Percentiles rank a stretch among this genome's conserved stretches.
phyloP scores from a whole-genome alignment of 2,113 vertebrate genomes.

The Festucalex cinctus region DNA sequence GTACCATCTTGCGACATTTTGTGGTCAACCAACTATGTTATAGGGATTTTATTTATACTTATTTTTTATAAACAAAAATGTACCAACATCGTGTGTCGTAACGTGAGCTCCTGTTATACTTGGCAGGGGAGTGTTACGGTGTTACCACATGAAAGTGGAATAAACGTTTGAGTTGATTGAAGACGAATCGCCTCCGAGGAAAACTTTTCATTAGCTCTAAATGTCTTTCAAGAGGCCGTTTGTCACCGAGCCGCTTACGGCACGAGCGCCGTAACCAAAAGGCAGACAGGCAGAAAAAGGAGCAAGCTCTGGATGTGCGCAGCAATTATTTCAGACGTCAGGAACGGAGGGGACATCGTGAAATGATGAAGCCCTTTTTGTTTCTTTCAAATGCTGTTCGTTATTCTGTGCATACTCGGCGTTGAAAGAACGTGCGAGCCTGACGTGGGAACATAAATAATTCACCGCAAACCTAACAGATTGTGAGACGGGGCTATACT shows the following conservation, averaged over 20 bases:
- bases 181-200: conserved; percentile 9
- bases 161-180: conserved; percentile 4
- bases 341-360: neutral
- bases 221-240: conserved; percentile 3
- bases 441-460: conserved; percentile 46
- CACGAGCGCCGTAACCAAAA: neutral
- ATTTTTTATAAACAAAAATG: no score
- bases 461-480: conserved; percentile 53
- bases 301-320: neutral
- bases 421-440: conserved; percentile 32
- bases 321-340: neutral
- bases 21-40: no score
- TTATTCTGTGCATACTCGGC: neutral
- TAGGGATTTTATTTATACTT: no score
- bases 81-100: no score
- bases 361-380: neutral
- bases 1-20: no score
- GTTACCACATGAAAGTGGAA: conserved; percentile 37
- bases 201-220: conserved; percentile 19
- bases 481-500: conserved; percentile 44
- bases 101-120: conserved; percentile 16
- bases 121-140: conserved; percentile 35
- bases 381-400: neutral
- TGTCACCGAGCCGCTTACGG: neutral
- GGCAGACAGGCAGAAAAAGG: neutral